Evolutionary conservation across 1,140 invertebrate genomes (phyloP), one percentile per base, ranked within the genome.

Genomic region (Monochamus saltuarius): DNA sequence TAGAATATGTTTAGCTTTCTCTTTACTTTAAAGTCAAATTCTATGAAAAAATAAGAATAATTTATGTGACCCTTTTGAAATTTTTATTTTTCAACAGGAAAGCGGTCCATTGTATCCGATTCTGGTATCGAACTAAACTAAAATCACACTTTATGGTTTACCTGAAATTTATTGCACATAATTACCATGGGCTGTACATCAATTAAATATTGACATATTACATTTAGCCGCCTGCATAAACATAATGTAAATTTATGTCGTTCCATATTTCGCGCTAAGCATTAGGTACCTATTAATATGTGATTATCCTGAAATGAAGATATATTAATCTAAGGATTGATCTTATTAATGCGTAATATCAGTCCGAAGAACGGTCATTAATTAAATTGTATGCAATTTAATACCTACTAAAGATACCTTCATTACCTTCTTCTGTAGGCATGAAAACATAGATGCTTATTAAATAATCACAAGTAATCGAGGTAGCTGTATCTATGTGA

Each of bases 141-240:
- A 29, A 29, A 29, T 29, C 22, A 29, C 22, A 29, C 22, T 29
- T 29, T 10, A 40, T 42, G 22, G 43, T 46, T 14, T 57, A 60
- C 64, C 59, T 59, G 56, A 38, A 62, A 62, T 66, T 59, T 62
- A 66, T 62, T 49, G n/a, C 47, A 39, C 40, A 50, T 59, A 59
- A 42, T 59, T 56, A 50, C 56, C 46, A 53, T 43, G 22, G 46
- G 45, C 35, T 46, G 50, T 66, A 59, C 55, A 66, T 66, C 64
- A 66, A 66, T 66, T 66, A 61, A 55, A 59, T 66, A 66, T 66
- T 66, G 64, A 66, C 64, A 66, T 66, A 66, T 66, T 66, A 61
- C 64, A 59, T 66, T 62, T 66, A 53, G 56, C 45, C 64, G 37
- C 51, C 46, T 50, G 56, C 56, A 61, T 66, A 66, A 66, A 66